Evolutionary conservation across 2,888 invertebrate species (phyloP), one percentile per base, ranked within the genome.

Genomic region (Melanostoma mellinum): DNA sequence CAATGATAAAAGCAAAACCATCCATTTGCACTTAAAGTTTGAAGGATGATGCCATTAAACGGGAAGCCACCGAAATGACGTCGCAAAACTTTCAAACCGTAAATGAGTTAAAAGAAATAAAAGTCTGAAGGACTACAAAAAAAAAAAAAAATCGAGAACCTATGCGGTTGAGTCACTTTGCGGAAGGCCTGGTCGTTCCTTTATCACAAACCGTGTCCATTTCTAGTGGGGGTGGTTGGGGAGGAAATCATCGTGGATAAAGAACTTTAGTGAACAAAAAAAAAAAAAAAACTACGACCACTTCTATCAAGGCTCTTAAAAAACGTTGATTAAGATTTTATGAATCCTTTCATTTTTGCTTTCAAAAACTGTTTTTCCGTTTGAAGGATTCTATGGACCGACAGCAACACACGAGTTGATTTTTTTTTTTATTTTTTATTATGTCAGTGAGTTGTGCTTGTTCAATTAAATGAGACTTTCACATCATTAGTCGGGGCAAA

Each of bases 401-500:
- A 6, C 32, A 35, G 36, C 58, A 20, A 20, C 20, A 20, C 20
- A 20, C 20, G 20, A n/a, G n/a, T n/a, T n/a, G n/a, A 20, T 20
- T 40, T 75, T 75, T 71, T 42, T 72, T 81, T 72, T 60, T 58
- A 63, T 42, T 71, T 46, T 65, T 56, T 67, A 40, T 58, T 9
- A 1, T 20, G 20, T 20, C 20, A 20, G 46, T 40, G 48, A 36
- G 48, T 46, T 55, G 60, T 30, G 56, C 35, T 58, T 2, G 3
- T 61, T 50, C 56, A 58, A 77, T 77, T 63, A 56, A 53, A 77
- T 78, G 63, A 73, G 61, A 73, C 68, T 77, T 82, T 78, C 58
- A 68, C 77, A 63, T 82, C 77, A 77, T 82, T 77, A 82, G 69
- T 60, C 63, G 48, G 42, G 5, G 10, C 20, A 78, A 78, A 73